phyloP scores from a whole-genome alignment of 2,888 invertebrate genomes.

The Adineta ricciae region DNA sequence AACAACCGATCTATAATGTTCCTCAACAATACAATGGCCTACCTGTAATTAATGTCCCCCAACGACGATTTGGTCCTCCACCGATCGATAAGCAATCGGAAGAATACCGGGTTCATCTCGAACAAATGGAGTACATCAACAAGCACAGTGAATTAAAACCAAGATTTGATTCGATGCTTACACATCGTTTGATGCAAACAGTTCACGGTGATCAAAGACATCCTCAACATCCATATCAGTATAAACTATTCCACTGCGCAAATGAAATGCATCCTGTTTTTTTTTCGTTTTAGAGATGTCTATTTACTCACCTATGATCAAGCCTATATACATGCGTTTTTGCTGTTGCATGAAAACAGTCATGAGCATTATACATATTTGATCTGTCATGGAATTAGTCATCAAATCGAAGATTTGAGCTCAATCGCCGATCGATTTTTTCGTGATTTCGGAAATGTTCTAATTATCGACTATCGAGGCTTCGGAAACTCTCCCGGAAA shows the following conservation, averaged over 20 bases:
- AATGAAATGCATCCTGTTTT: no score
- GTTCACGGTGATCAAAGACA: not conserved
- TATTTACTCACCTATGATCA: not conserved
- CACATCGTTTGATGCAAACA: not conserved
- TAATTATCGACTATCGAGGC: not conserved
- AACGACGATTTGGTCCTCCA: not conserved
- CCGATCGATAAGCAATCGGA: not conserved
- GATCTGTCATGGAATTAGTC: not conserved
- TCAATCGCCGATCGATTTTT: not conserved
- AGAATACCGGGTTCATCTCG: not conserved
- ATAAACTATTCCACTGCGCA: not conserved
- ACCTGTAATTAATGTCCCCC: not conserved
- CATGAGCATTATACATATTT: not conserved
- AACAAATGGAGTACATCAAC: not conserved
- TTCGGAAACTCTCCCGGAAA: not conserved
- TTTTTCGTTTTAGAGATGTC: not conserved
- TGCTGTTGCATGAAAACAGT: not conserved
- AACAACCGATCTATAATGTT: not conserved
- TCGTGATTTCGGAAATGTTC: not conserved
- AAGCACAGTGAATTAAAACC: not conserved
- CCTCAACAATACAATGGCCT: not conserved
- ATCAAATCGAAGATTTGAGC: not conserved
- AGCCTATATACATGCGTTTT: not conserved
- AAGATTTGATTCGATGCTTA: not conserved
- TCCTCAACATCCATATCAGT: not conserved